Base-by-base conservation (phyloP, 2,113 vertebrate genomes). In the Arothron firmamentum region DNA sequence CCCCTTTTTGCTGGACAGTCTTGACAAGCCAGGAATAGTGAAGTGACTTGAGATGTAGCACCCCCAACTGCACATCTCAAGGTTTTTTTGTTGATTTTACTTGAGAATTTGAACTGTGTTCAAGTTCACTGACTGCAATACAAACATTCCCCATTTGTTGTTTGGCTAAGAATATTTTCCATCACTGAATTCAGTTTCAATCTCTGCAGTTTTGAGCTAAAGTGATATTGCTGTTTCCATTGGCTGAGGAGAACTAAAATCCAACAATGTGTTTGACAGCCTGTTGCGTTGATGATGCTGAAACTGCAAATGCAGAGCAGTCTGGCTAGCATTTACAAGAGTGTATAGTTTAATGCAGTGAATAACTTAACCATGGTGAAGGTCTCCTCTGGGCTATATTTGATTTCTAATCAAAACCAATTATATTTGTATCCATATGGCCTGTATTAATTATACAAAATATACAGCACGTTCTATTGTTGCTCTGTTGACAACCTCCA, bases 161-260 rank as follows among this genome's bases (percentile, higher is more conserved):
- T 38, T 38, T 38, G 11, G 34, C 34, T 28, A 28, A 28, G 4
- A 7, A 7, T 28, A 28, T 28, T 28, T 28, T 28, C 25, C 4
- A 28, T 28, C 25, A 5, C 25, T 28, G 25, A 28, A 28, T 28
- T 2, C 6, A 28, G 25, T 28, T 28, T 28, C 3, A 28, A 28
- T 28, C 25, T 28, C 25, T 28, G 25, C 25, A 28, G 25, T 28
- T 28, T 28, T 28, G 25, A 28, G 25, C 25, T 28, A 28, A 28
- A 28, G 25, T 7, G 5, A 28, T 7, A 28, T 28, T 85, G 85
- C 57, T 74, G 82, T 84, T 67, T 71, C 56, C 65, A 83, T 85
- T 82, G 17, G 31, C 53, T 57, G 51, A 6, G 25, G 38, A 62
- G 54, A 63, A 74, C 43, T 56, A 16, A 10, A 71, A 62, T 65